Evolutionary conservation across 2,113 vertebrate species (phyloP), one percentile per base, ranked within the genome.

Genomic region (Corythornis madagascariensis): DNA sequence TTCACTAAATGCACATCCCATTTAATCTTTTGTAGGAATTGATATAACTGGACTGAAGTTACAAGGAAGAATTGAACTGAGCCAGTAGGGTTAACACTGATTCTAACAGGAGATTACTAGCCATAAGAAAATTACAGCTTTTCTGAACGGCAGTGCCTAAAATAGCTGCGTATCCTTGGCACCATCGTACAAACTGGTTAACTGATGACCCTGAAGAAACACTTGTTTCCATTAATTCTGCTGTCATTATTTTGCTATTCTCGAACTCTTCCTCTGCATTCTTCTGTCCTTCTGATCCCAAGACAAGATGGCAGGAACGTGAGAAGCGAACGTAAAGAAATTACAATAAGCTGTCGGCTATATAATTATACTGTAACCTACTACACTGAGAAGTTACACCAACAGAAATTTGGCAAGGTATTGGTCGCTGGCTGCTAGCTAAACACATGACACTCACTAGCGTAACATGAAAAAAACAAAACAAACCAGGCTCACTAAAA

Each of bases 1-100:
- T 95, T 92, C 85, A 94, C 86, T 96, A 90, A 86, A 96, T 93
- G 91, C 82, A 94, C 88, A 96, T 95, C 91, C 94, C 94, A 92
- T 89, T 90, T 86, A 94, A 93, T 82, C 85, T 91, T 92, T 89
- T 88, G 89, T 84, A 83, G 79, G 87, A 94, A 86, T 91, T 91
- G 63, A 84, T 94, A 89, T 88, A 92, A 86, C 72, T 92, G 94
- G 90, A 96, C 93, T 95, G 86, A 96, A 95, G 90, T 57, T 82
- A 92, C 93, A 95, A 89, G 81, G 95, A 96, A 93, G 93, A 84
- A 71, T 82, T 90, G 78, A 50, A 92, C 76, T 93, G 83, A 92
- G 74, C 71, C 89, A 83, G 50, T 47, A 90, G 86, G 75, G 78
- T 70, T 88, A 72, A 90, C 80, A 90, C 85, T 92, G 88, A 71